Evolutionary conservation across 2,797 vertebrate genomes (phyloP).

Genomic region (Botia almorhae): DNA sequence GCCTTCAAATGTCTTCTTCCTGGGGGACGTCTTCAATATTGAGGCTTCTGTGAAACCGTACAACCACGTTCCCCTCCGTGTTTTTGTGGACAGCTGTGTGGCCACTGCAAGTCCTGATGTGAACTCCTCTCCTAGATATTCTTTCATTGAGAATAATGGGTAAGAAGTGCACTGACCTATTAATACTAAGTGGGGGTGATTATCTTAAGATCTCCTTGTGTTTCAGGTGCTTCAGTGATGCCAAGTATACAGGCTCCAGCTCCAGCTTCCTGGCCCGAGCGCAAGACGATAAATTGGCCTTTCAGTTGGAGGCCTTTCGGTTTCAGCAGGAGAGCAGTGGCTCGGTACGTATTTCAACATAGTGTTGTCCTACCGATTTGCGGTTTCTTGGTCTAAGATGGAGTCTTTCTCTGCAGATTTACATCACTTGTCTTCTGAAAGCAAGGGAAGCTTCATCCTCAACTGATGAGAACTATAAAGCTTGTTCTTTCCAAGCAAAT

Average conservation of each 20-base stretch:
- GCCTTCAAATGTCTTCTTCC: slow-evolving; percentile 48
- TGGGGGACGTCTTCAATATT: slow-evolving; percentile 70
- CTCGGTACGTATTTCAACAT: slow-evolving; percentile 42
- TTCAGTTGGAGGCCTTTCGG: slow-evolving; percentile 74
- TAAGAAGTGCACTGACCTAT: slow-evolving; percentile 41
- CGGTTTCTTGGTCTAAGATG: not conserved
- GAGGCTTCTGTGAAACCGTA: slow-evolving; percentile 62
- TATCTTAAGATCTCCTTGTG: not conserved
- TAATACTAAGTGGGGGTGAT: no score
- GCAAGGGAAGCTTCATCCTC: not conserved
- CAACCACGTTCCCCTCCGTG: slow-evolving; percentile 42
- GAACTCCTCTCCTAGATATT: slow-evolving; percentile 62
- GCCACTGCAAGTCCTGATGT: slow-evolving; percentile 64
- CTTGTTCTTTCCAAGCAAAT: not conserved
- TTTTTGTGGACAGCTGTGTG: slow-evolving; percentile 46
- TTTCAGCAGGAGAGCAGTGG: slow-evolving; percentile 62
- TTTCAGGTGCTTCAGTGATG: slow-evolving; percentile 72
- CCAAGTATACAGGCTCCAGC: slow-evolving; percentile 55
- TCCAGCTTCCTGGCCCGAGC: slow-evolving; percentile 64
- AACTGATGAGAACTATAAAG: slow-evolving; percentile 8
- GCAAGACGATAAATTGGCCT: slow-evolving; percentile 61
- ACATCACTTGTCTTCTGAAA: slow-evolving; percentile 5
- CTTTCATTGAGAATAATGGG: slow-evolving; percentile 72
- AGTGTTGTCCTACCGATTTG: no score
- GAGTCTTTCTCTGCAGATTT: not conserved